Conservation (phyloP, 2,797 vertebrate genomes). For the Sternotherus odoratus region DNA sequence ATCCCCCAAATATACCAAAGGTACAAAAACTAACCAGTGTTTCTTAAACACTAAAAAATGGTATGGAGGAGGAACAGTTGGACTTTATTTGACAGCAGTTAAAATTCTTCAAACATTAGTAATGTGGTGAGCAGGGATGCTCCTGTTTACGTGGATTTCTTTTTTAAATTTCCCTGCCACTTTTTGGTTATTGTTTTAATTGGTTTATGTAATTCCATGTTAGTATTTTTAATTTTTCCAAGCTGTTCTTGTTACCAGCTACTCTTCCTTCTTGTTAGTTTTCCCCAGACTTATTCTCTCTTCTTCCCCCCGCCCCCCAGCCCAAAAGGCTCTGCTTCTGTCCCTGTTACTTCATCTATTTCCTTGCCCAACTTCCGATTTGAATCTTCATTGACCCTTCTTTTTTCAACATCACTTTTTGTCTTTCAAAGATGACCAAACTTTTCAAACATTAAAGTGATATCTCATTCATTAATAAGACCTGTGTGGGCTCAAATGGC, state of each 20-base stretch:
- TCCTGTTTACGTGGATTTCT: neutral
- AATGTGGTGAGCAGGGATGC: neutral
- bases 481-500: neutral
- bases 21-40: neutral
- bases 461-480: neutral
- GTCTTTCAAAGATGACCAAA: neutral
- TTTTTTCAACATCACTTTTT: neutral
- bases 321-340: neutral
- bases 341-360: neutral
- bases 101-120: neutral
- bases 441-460: neutral
- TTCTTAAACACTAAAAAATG: neutral
- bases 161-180: neutral
- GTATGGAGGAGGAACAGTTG: neutral
- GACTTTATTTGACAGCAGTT: neutral
- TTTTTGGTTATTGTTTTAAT: neutral
- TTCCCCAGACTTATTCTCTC: neutral
- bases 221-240: neutral
- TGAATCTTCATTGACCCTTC: neutral
- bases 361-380: neutral
- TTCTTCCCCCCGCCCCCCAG: neutral
- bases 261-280: neutral
- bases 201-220: neutral
- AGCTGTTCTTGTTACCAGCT: neutral
- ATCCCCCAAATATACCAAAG: neutral